phyloP scores from a whole-genome alignment of 2,888 invertebrate species.

The Malacosoma neustria region DNA sequence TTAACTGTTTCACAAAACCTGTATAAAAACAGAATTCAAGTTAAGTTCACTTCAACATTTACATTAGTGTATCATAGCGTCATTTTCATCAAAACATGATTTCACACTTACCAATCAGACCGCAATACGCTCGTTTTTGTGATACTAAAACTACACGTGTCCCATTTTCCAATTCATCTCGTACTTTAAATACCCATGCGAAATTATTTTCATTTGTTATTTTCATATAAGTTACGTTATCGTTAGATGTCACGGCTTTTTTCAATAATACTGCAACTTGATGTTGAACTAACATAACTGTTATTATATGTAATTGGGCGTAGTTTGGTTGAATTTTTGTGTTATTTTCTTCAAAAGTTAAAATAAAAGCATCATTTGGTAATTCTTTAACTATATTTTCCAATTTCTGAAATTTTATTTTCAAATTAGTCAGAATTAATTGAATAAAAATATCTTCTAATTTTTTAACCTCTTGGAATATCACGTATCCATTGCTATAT shows the following conservation, averaged over 20 bases:
- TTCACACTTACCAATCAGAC: slow-evolving; percentile 29
- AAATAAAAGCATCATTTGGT: slow-evolving; percentile 25
- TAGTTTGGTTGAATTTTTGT: slow-evolving; percentile 21
- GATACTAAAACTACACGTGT: slow-evolving; percentile 32
- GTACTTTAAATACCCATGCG: slow-evolving; percentile 30
- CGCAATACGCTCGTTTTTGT: slow-evolving; percentile 33
- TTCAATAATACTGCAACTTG: slow-evolving; percentile 29
- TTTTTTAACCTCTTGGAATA: too few relatives aligned
- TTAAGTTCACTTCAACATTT: too few relatives aligned
- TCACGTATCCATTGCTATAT: too few relatives aligned
- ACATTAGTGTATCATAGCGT: too few relatives aligned
- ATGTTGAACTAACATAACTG: slow-evolving; percentile 29
- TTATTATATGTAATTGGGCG: slow-evolving; percentile 25
- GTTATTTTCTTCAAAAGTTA: slow-evolving; percentile 27
- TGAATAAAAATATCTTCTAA: too few relatives aligned
- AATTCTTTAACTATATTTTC: slow-evolving; percentile 18
- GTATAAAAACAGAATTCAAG: too few relatives aligned
- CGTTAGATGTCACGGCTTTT: slow-evolving; percentile 22
- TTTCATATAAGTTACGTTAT: slow-evolving; percentile 23
- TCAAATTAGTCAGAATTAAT: too few relatives aligned
- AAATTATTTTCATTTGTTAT: slow-evolving; percentile 30
- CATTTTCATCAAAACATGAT: too few relatives aligned
- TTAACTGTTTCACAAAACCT: slow-evolving; percentile 82
- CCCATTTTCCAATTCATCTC: slow-evolving; percentile 27
- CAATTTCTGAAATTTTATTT: slow-evolving; percentile 28